Evolutionary conservation across 2,888 invertebrate species (phyloP), one percentile per base, ranked within the genome.

Genomic region (Alentia gelatinosa): DNA sequence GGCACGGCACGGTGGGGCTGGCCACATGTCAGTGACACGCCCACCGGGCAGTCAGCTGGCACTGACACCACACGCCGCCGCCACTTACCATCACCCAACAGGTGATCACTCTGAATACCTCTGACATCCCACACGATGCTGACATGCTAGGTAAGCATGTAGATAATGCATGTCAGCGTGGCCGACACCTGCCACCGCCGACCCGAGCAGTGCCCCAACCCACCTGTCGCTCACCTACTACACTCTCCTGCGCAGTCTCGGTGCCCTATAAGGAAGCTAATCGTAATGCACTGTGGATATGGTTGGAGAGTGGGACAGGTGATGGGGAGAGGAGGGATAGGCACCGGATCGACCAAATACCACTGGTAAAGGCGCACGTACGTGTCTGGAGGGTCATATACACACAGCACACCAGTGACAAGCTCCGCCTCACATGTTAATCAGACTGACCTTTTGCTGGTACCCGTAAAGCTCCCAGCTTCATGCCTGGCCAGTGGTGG

Each of bases 131-230:
- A 56, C 68, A 68, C 30, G 68, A 12, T 1, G 33, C 3, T 12
- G 68, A 68, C 68, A 68, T 68, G 68, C 68, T 68, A 68, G 30
- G 33, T 26, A 68, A 68, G 33, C 68, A 68, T 68, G 68, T 68
- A 68, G 68, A 68, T 68, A 68, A 68, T 68, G 68, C 68, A 30
- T 30, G 68, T 68, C 68, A 68, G 33, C 68, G 68, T 26, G 68
- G 47, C 68, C 68, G 68, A 26, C 68, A 68, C 68, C 68, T 68
- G 68, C 68, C 68, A 68, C 68, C 26, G 26, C 68, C 26, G 68
- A 68, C 68, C 68, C 12, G 30, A 26, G 30, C 68, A 68, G 30
- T 68, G 30, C 23, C 68, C 26, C 68, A 30, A 30, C 68, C 23
- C 68, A 26, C 68, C 68, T 68, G 68, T 30, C 68, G 30, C 30